A percentile compares a stretch with the other conserved stretches of the same genome.
These are phyloP conservation scores for Artibeus lituratus DNA, from an alignment of 2,797 vertebrate genomes.

Conservation along the genomic window DNA sequence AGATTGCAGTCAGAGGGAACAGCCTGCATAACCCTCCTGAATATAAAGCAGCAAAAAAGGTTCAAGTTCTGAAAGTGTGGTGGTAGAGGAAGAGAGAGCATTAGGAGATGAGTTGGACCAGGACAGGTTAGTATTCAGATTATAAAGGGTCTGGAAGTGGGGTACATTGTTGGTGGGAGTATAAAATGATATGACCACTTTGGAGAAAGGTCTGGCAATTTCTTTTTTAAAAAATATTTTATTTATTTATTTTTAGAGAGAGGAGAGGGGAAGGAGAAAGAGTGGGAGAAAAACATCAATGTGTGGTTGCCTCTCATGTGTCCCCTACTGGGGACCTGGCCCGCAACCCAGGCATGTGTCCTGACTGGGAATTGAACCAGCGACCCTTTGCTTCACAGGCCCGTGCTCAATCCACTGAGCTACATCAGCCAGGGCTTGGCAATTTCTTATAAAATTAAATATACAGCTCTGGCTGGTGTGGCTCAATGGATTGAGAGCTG, in stretches of 20 bases:
- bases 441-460: constrained; percentile 12
- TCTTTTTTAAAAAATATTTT: background rate
- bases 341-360: no score
- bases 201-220: background rate
- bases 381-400: no score
- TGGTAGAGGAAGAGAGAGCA: background rate
- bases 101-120: background rate
- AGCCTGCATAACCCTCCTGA: background rate
- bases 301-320: no score
- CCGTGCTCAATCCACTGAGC: no score
- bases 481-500: background rate
- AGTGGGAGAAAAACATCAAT: no score
- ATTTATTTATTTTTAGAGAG: no score
- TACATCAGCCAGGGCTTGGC: background rate
- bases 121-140: background rate
- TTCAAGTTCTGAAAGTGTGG: background rate
- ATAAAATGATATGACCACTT: background rate
- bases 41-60: background rate
- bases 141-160: background rate
- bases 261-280: no score
- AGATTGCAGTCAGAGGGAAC: background rate
- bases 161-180: background rate
- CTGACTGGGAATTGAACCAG: no score
- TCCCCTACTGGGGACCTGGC: no score
- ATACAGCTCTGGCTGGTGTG: background rate